phyloP scores from a whole-genome alignment of 1,140 invertebrate genomes.

The Mizuhopecten yessoensis region DNA sequence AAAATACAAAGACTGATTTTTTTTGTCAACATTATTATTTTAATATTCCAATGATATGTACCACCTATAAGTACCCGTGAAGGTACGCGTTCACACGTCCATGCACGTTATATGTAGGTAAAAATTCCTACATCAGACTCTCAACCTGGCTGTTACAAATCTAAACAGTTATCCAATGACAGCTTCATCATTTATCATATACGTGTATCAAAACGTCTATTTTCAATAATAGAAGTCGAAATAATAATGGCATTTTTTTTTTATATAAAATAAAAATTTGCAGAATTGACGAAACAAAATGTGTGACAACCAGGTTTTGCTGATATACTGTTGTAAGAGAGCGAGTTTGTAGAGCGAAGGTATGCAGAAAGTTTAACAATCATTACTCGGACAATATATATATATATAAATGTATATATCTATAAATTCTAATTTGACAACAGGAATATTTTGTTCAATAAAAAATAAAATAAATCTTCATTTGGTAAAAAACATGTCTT shows the following conservation, averaged over 20 bases:
- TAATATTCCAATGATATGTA: conserved; percentile 6
- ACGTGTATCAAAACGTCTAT: background rate
- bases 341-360: background rate
- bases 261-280: background rate
- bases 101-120: background rate
- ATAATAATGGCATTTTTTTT: too few relatives aligned
- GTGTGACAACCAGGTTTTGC: background rate
- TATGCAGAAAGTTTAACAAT: background rate
- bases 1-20: conserved; percentile 3
- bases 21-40: conserved; percentile 36
- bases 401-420: too few relatives aligned
- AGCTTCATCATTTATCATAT: background rate
- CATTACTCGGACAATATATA: background rate
- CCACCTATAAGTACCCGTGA: background rate
- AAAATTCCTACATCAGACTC: too few relatives aligned
- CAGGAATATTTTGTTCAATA: conserved; percentile 35
- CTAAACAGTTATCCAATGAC: background rate
- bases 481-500: conserved; percentile 22
- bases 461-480: conserved; percentile 36
- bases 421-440: conserved; percentile 22
- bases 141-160: background rate
- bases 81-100: background rate
- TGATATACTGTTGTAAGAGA: background rate
- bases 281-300: background rate
- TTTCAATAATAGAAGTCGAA: background rate